A percentile compares a stretch with the other conserved stretches of the same genome.
Evolutionary conservation across 2,888 invertebrate genomes (phyloP).

Genomic region (Eurytoma adleriae): DNA sequence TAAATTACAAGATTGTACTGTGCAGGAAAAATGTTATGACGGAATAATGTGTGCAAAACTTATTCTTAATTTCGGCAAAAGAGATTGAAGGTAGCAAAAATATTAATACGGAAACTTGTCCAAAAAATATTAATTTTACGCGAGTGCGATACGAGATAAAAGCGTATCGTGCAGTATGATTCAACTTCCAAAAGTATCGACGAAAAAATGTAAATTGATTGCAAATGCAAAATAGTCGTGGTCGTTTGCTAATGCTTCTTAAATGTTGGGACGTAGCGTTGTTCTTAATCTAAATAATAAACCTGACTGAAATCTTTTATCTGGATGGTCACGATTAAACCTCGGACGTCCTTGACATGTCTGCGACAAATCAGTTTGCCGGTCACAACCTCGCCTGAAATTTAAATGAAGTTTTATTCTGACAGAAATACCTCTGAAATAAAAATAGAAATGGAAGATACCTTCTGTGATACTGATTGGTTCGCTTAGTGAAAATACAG

Average conservation of each 20-base stretch:
- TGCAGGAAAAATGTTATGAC: conserved; percentile 39
- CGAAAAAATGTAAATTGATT: conserved; percentile 17
- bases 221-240: conserved; percentile 24
- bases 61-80: conserved; percentile 27
- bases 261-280: conserved; percentile 13
- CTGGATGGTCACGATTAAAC: conserved; percentile 84
- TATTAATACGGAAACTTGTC: conserved; percentile 18
- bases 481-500: conserved; percentile 89
- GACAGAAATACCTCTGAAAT: conserved; percentile 9
- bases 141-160: conserved; percentile 27
- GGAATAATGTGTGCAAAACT: conserved; percentile 33
- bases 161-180: conserved; percentile 27
- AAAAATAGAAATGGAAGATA: conserved; percentile 51
- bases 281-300: conserved; percentile 70
- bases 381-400: conserved; percentile 78
- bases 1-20: conserved; percentile 42
- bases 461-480: conserved; percentile 85
- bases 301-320: conserved; percentile 74
- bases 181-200: conserved; percentile 29
- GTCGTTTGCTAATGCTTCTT: not conserved
- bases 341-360: conserved; percentile 85
- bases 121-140: conserved; percentile 34
- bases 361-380: conserved; percentile 87
- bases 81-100: conserved; percentile 41
- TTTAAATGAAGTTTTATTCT: not conserved